Evolutionary conservation across 2,113 vertebrate species (phyloP).

Genomic region (Dromas ardeola): DNA sequence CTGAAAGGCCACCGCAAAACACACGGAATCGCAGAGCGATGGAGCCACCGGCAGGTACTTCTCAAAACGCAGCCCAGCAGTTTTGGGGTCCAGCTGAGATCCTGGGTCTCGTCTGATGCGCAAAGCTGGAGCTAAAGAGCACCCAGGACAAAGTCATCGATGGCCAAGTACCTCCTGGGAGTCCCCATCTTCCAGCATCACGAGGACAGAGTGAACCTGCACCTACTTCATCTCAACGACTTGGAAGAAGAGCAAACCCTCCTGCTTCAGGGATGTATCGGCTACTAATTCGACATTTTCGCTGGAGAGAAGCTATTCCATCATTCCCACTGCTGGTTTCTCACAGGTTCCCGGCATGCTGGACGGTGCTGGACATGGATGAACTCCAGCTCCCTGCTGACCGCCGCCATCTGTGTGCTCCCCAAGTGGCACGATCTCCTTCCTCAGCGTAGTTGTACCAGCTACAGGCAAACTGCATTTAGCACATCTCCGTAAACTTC

Average conservation of each 20-base stretch:
- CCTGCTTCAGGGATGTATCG: neutral
- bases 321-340: neutral
- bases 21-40: fast-evolving
- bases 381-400: neutral
- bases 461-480: neutral
- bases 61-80: neutral
- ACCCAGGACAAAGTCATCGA: neutral
- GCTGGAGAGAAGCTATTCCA: neutral
- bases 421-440: neutral
- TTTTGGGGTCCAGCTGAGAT: neutral
- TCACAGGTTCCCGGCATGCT: neutral
- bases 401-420: neutral
- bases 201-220: neutral
- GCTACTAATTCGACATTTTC: neutral
- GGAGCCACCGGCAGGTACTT: neutral
- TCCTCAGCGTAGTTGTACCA: fast-evolving
- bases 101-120: neutral
- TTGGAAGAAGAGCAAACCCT: neutral
- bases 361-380: neutral
- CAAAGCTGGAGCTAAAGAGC: neutral
- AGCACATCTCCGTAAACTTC: neutral
- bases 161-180: neutral
- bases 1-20: neutral
- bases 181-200: neutral
- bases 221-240: fast-evolving